These are phyloP conservation scores for Drosophila bunnanda DNA, from an alignment of 2,888 invertebrate species.

Conservation along the genomic window DNA sequence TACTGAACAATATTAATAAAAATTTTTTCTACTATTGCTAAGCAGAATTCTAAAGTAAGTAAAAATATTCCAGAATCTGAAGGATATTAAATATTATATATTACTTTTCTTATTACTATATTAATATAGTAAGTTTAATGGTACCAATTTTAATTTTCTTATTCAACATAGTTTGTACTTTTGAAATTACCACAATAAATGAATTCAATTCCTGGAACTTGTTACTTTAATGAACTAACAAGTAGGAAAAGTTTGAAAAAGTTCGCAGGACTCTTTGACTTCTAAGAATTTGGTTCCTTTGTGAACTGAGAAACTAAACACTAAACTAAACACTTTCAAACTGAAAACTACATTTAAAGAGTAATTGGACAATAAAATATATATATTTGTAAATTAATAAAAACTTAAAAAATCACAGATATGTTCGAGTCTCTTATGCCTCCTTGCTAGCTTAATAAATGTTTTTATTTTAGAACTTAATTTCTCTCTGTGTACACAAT, in stretches of 20 bases:
- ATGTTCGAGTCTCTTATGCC: too few relatives aligned
- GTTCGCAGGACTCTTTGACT: slow-evolving; percentile 1
- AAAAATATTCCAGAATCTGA: too few relatives aligned
- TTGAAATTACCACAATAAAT: not conserved
- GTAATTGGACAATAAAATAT: not conserved
- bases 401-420: too few relatives aligned
- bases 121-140: not conserved
- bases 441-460: not conserved
- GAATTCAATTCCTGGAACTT: slow-evolving; percentile 2
- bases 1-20: too few relatives aligned
- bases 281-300: not conserved
- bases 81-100: too few relatives aligned
- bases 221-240: not conserved
- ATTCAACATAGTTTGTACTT: not conserved
- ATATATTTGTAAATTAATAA: not conserved
- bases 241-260: not conserved
- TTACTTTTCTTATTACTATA: too few relatives aligned
- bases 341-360: not conserved
- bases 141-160: too few relatives aligned
- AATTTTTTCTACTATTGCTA: too few relatives aligned
- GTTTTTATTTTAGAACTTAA: too few relatives aligned
- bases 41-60: too few relatives aligned
- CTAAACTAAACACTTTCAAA: not conserved
- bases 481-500: slow-evolving; percentile 10
- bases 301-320: too few relatives aligned